Conservation (phyloP, 1,140 invertebrate species). For the Reticulitermes speratus region DNA sequence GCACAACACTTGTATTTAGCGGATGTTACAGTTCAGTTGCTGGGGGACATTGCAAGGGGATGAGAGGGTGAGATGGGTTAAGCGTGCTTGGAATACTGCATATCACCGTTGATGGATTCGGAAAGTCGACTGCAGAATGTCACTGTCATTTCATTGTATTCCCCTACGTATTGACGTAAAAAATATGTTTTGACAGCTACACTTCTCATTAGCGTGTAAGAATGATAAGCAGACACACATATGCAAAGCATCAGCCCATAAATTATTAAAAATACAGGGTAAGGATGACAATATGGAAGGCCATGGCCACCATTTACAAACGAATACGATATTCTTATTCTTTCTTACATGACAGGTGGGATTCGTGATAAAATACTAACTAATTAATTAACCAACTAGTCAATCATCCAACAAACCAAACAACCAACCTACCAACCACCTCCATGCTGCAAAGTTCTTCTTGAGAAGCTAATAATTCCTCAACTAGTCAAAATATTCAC, state of each 20-base stretch:
- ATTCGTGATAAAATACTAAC: too few relatives aligned
- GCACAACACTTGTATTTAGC: constrained; percentile 14
- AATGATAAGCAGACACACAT: background rate
- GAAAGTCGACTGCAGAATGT: background rate
- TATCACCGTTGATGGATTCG: background rate
- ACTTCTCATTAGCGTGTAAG: background rate
- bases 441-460: too few relatives aligned
- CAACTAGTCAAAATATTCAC: too few relatives aligned
- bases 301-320: background rate
- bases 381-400: too few relatives aligned
- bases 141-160: background rate
- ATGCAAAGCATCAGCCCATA: background rate
- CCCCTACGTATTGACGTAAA: background rate
- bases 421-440: too few relatives aligned
- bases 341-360: too few relatives aligned
- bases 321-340: background rate
- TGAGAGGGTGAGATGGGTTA: background rate
- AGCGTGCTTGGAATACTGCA: background rate
- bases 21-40: constrained; percentile 4
- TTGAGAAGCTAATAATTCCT: too few relatives aligned
- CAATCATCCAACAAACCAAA: too few relatives aligned
- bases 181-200: background rate
- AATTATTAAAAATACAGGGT: background rate
- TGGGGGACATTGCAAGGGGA: background rate
- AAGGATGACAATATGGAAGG: background rate